Conservation (phyloP, 2,113 vertebrate genomes). For the Kryptolebias marmoratus region DNA sequence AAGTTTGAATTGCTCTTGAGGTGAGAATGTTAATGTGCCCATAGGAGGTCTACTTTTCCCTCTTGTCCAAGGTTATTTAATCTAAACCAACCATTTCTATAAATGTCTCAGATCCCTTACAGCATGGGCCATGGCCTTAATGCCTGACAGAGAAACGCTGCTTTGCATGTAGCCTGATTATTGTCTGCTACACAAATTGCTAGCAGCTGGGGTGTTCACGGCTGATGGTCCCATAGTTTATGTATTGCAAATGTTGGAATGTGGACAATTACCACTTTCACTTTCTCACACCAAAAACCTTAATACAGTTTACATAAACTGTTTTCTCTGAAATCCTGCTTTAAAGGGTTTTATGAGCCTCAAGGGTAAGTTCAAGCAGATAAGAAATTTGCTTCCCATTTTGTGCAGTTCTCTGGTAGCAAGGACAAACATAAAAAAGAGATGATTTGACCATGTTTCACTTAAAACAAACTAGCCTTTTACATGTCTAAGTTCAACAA, state of each 20-base stretch:
- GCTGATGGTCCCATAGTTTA: slow-evolving; percentile 86
- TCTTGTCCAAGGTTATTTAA: slow-evolving; percentile 82
- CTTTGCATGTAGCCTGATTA: slow-evolving; percentile 89
- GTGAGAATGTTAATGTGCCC: slow-evolving; percentile 62
- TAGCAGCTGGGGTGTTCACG: slow-evolving; percentile 90
- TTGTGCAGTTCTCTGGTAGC: slow-evolving; percentile 44
- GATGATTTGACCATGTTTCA: slow-evolving; percentile 26
- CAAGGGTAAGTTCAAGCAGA: slow-evolving; percentile 59
- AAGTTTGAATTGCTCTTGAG: slow-evolving; percentile 56
- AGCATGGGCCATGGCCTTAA: slow-evolving; percentile 69
- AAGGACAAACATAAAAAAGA: slow-evolving; percentile 42
- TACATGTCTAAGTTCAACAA: slow-evolving; percentile 58
- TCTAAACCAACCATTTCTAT: slow-evolving; percentile 77
- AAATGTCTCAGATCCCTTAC: slow-evolving; percentile 73
- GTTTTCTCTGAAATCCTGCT: slow-evolving; percentile 77
- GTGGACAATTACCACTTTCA: slow-evolving; percentile 90
- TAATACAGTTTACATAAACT: slow-evolving; percentile 84
- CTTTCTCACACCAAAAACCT: slow-evolving; percentile 83
- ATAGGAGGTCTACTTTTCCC: slow-evolving; percentile 66
- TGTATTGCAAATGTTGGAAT: slow-evolving; percentile 92
- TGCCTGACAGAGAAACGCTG: slow-evolving; percentile 83
- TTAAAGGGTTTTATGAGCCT: slow-evolving; percentile 72
- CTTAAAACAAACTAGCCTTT: slow-evolving; percentile 33
- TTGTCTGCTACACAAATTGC: slow-evolving; percentile 91
- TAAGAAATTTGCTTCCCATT: slow-evolving; percentile 46